A percentile compares a stretch with the other conserved stretches of the same genome.
These are phyloP conservation scores for Tenthredo mesomela DNA, from an alignment of 2,888 invertebrate genomes.

Conservation along the genomic window DNA sequence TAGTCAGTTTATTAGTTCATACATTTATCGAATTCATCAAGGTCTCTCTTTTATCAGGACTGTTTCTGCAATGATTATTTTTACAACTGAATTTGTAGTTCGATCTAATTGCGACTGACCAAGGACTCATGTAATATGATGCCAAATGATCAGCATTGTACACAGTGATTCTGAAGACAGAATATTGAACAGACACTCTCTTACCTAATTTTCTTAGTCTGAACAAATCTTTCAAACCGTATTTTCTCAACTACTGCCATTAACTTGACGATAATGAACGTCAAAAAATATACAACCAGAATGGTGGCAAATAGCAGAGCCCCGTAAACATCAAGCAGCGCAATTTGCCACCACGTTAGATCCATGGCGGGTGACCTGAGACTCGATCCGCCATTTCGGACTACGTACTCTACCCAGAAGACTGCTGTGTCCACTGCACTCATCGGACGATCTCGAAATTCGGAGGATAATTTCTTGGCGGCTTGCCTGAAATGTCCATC, in stretches of 20 bases:
- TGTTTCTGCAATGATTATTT: not conserved
- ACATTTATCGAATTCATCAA: not conserved
- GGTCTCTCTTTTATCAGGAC: not conserved
- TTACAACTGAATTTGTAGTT: not conserved
- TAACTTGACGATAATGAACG: not conserved
- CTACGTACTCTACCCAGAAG: slow-evolving; percentile 42
- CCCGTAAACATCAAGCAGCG: slow-evolving; percentile 27
- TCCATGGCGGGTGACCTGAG: slow-evolving; percentile 38
- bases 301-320: not conserved
- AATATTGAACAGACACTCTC: not conserved
- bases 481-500: slow-evolving; percentile 57
- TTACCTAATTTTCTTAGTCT: not conserved
- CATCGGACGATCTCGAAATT: slow-evolving; percentile 47
- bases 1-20: not conserved
- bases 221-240: not conserved
- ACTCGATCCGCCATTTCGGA: slow-evolving; percentile 11
- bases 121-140: not conserved
- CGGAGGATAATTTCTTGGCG: slow-evolving; percentile 43
- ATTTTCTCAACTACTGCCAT: not conserved
- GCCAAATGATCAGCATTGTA: not conserved
- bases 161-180: not conserved
- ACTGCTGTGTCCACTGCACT: slow-evolving; percentile 39
- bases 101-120: not conserved
- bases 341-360: slow-evolving; percentile 46
- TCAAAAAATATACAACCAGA: not conserved